Percentiles rank a stretch among this genome's conserved stretches.
Conservation (phyloP, 2,888 invertebrate species). For the Pterostichus madidus region DNA sequence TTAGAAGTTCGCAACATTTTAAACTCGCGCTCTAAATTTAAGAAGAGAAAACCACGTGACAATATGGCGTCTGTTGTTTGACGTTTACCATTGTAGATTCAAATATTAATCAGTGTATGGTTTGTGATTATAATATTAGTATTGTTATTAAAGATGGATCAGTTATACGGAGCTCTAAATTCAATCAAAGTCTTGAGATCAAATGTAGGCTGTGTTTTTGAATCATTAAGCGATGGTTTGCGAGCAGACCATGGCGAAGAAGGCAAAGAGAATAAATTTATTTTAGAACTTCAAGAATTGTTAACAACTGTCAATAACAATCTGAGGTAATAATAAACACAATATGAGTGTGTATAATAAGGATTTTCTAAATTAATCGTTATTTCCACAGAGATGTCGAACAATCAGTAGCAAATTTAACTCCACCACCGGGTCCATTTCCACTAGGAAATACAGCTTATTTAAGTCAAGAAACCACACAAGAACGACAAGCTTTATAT, state of each 20-base stretch:
- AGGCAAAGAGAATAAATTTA: constrained; percentile 87
- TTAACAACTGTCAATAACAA: constrained; percentile 89
- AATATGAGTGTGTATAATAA: constrained; percentile 41
- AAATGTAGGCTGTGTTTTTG: constrained; percentile 91
- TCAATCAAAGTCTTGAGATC: constrained; percentile 89
- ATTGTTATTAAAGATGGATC: constrained; percentile 79
- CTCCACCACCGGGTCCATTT: constrained; percentile 89
- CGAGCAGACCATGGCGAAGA: constrained; percentile 90
- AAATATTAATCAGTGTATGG: too few relatives aligned
- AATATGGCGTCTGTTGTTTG: constrained; percentile 10
- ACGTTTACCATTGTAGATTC: not conserved
- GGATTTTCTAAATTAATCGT: too few relatives aligned
- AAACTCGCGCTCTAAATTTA: not conserved
- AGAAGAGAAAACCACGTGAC: not conserved
- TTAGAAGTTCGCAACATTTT: not conserved
- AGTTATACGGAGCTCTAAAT: constrained; percentile 86
- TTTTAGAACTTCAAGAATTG: constrained; percentile 88
- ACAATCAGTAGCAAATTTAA: constrained; percentile 85
- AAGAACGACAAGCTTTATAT: constrained; percentile 93
- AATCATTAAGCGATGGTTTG: constrained; percentile 89
- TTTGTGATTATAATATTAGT: constrained; percentile 1
- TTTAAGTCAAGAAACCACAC: constrained; percentile 93
- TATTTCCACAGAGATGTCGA: constrained; percentile 85
- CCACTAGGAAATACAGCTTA: constrained; percentile 91
- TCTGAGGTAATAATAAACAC: constrained; percentile 79